Percentiles rank a stretch among this genome's conserved stretches.
phyloP scores from a whole-genome alignment of 2,888 invertebrate species.

The Troides aeacus region DNA sequence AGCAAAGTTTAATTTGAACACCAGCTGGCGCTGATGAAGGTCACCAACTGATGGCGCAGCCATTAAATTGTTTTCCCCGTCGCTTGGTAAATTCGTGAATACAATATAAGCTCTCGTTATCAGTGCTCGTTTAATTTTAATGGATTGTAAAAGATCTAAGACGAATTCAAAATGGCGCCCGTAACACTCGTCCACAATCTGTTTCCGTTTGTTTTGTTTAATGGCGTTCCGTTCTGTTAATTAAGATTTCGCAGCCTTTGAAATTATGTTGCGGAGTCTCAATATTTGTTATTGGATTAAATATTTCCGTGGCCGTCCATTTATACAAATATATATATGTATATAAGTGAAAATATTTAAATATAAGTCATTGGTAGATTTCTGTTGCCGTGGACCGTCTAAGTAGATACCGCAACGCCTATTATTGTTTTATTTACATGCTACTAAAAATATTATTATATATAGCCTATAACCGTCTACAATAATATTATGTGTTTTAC shows the following conservation, averaged over 20 bases:
- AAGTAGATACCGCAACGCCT: too few relatives aligned
- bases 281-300: neutral
- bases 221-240: slow-evolving; percentile 13
- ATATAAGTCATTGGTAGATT: too few relatives aligned
- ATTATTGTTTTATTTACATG: too few relatives aligned
- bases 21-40: neutral
- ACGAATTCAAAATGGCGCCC: slow-evolving; percentile 17
- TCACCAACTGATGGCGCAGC: neutral
- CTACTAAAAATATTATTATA: too few relatives aligned
- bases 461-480: too few relatives aligned
- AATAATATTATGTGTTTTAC: too few relatives aligned
- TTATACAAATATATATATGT: neutral
- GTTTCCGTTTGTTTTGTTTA: slow-evolving; percentile 16
- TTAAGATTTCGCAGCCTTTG: slow-evolving; percentile 8
- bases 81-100: slow-evolving; percentile 5
- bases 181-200: slow-evolving; percentile 14
- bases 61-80: neutral
- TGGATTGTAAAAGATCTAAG: slow-evolving; percentile 14
- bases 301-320: neutral
- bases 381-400: too few relatives aligned
- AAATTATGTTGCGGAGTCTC: slow-evolving; percentile 1
- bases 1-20: neutral
- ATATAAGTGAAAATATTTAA: too few relatives aligned
- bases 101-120: slow-evolving; percentile 11
- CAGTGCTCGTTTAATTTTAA: slow-evolving; percentile 20